Base-by-base conservation (phyloP, 2,797 vertebrate species). In the Aulostomus chinensis region DNA sequence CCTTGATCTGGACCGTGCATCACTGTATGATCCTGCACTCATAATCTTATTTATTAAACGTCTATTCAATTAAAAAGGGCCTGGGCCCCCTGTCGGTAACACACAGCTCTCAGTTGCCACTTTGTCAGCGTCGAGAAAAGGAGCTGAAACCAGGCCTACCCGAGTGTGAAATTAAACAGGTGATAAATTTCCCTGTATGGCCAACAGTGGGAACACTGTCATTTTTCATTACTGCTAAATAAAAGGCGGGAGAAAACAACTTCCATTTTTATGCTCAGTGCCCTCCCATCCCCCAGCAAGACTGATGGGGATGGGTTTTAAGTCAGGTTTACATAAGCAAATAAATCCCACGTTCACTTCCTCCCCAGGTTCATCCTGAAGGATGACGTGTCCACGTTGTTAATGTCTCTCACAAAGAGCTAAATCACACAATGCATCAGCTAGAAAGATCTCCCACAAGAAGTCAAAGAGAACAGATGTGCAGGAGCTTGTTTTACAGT, bases 131-230 rank as follows among this genome's bases (percentile, higher is more conserved):
- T 89, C 84, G 61, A 72, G 63, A 79, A 70, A 74, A 66, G 84
- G 76, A 76, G 85, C 80, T 78, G 78, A 87, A 86, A 83, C 86
- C 84, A 80, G 79, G 76, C 58, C 65, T 79, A 74, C 70, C 85
- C 67, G 68, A 86, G 88, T 87, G 90, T 92, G 92, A 93, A 93
- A 94, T 93, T 87, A 93, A 94, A 92, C 88, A 90, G 85, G 87
- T 73, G 86, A 88, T 88, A 89, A 86, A 92, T 89, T 84, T 88
- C 83, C 83, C 76, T 56, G 73, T 76, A 81, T 58, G 72, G 79
- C 80, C 85, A 81, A 87, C 40, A 43, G 75, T 80, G 59, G 65
- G 77, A 84, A 82, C 58, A 75, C 68, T 80, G 68, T 88, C 89
- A 86, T 86, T 92, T 90, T 91, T 92, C 89, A 88, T 92, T 88